Conservation (phyloP, 2,888 invertebrate genomes). For the Acanthopleura granulata region DNA sequence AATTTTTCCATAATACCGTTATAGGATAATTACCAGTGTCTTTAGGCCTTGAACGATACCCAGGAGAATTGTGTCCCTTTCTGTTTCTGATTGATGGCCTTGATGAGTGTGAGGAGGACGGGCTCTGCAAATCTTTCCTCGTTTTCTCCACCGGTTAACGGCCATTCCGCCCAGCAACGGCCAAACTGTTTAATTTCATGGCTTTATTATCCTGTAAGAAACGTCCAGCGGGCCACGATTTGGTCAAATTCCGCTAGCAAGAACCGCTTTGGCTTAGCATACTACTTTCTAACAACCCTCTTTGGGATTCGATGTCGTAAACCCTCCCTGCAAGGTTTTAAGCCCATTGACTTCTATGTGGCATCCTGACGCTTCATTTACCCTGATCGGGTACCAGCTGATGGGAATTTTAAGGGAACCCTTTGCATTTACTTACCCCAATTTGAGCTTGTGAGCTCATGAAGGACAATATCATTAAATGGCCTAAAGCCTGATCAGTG, state of each 20-base stretch:
- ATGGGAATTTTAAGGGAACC: not conserved
- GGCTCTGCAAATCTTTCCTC: slow-evolving; percentile 1
- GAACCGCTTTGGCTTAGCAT: not conserved
- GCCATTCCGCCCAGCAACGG: not conserved
- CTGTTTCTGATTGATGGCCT: not conserved
- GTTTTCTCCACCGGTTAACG: not conserved
- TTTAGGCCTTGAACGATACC: not conserved
- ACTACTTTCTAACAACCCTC: not conserved
- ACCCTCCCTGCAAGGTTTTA: not conserved
- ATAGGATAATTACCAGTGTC: slow-evolving; percentile 20
- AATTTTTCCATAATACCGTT: slow-evolving; percentile 12
- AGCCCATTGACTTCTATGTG: too few species aligned
- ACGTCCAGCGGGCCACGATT: too few species aligned
- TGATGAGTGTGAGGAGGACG: not conserved
- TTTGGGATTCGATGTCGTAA: not conserved
- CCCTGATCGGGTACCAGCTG: not conserved
- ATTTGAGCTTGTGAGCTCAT: not conserved
- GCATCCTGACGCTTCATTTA: not conserved
- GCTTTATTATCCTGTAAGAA: not conserved
- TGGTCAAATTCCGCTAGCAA: not conserved
- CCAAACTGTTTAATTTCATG: slow-evolving; percentile 9
- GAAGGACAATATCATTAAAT: too few species aligned
- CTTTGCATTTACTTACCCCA: not conserved
- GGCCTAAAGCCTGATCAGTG: too few species aligned
- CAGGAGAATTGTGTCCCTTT: not conserved